Base-by-base conservation (phyloP, 2,888 invertebrate genomes). In the Cotesia congregata region DNA sequence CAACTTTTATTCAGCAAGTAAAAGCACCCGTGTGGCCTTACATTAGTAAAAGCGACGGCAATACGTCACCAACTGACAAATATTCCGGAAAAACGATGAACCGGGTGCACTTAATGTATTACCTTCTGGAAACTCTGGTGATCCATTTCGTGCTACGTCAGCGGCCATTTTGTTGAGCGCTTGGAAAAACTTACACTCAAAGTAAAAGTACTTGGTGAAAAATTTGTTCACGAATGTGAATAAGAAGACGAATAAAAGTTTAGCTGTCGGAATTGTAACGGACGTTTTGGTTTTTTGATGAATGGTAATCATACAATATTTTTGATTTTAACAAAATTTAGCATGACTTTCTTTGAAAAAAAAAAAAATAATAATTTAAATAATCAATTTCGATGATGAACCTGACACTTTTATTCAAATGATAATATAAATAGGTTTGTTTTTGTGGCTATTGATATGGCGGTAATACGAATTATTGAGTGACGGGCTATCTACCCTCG, bases 41-140 rank as follows among this genome's bases (percentile, higher is more conserved):
- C 20, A 68, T 64, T 6, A 38, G 59, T 30, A 61, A 20, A 40
- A 39, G 30, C 69, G 20, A 41, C 38, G 40, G 67, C 74, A 60
- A 77, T 77, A 77, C 67, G 74, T 77, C 77, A 77, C 70, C 67
- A 40, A 70, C 70, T 74, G 77, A 77, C 80, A 82, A 80, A 83
- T 80, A 81, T 81, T 80, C 78, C 74, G 78, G 78, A 68, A 82
- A 80, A 80, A 74, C 77, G 76, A 78, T 69, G 75, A 75, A 64
- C 73, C 71, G 69, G 69, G 74, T 75, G 64, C 68, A 73, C 61
- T 70, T 70, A 78, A 78, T 79, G 73, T 78, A 79, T 80, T 77
- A 77, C 74, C 76, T 74, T 76, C 71, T 69, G 67, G 71, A 80
- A 80, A 79, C 76, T 79, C 75, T 39, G 50, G 67, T 71, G 72